These are phyloP conservation scores for Erpobdella octoculata DNA, from an alignment of 2,888 invertebrate genomes.

Conservation along the genomic window DNA sequence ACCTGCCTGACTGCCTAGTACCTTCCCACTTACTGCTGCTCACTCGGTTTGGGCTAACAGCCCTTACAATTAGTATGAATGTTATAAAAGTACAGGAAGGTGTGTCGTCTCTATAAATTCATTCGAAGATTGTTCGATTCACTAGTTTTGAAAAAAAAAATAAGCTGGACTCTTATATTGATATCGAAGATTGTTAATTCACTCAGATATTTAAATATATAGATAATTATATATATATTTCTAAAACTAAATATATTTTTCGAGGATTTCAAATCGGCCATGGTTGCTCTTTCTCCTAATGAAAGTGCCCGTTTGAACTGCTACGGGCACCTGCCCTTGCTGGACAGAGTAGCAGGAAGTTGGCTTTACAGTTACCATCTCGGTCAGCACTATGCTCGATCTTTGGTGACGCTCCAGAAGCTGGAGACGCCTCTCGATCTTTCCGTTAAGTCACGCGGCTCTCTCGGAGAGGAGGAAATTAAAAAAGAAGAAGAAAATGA, in stretches of 20 bases:
- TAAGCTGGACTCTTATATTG: too few species aligned
- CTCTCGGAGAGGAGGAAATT: neutral
- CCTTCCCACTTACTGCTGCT: too few species aligned
- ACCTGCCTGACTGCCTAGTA: too few species aligned
- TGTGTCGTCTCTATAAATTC: too few species aligned
- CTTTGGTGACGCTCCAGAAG: neutral
- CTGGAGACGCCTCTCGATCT: conserved; percentile 11
- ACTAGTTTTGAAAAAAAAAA: too few species aligned
- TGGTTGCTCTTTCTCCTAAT: neutral
- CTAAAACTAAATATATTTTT: neutral
- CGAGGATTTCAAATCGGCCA: neutral
- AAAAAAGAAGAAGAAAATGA: neutral
- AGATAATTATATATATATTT: neutral
- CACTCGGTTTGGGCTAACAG: too few species aligned
- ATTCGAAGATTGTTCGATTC: too few species aligned
- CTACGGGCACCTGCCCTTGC: too few species aligned
- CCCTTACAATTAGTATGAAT: too few species aligned
- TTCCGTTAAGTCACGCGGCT: neutral
- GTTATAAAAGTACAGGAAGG: too few species aligned
- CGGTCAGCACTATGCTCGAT: neutral
- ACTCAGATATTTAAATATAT: neutral
- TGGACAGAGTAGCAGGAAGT: neutral
- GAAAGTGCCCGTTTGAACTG: neutral
- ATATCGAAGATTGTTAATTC: neutral
- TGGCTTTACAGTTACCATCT: neutral